Evolutionary conservation across 2,888 invertebrate species (phyloP).

Genomic region (Sinohyriopsis cumingii): DNA sequence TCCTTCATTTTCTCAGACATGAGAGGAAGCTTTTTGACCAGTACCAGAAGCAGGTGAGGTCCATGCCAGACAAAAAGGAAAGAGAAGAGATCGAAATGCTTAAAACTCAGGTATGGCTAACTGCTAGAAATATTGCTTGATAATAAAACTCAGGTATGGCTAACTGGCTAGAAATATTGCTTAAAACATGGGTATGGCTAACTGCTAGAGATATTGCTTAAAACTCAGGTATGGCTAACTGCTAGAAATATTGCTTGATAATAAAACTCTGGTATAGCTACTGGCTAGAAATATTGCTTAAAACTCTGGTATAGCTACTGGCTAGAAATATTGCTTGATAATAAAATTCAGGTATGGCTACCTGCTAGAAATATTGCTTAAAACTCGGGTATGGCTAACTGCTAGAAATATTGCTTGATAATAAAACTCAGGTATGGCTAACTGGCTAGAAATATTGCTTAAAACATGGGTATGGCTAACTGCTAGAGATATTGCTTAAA

Average conservation of each 20-base stretch:
- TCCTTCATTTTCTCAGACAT: slow-evolving; percentile 47
- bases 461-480: too few relatives aligned
- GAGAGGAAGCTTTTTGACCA: slow-evolving; percentile 70
- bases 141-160: slow-evolving; percentile 57
- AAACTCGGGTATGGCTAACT: slow-evolving; percentile 56
- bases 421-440: slow-evolving; percentile 57
- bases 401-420: not conserved
- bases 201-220: too few relatives aligned
- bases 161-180: not conserved
- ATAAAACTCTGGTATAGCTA: slow-evolving; percentile 57
- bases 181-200: too few relatives aligned
- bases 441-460: not conserved
- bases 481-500: slow-evolving; percentile 52
- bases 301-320: slow-evolving; percentile 54
- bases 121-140: not conserved
- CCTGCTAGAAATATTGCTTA: slow-evolving; percentile 30
- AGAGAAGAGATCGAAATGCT: slow-evolving; percentile 70
- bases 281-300: slow-evolving; percentile 29
- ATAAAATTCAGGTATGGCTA: slow-evolving; percentile 57
- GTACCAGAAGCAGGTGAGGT: slow-evolving; percentile 65
- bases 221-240: slow-evolving; percentile 56
- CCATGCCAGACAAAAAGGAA: slow-evolving; percentile 68
- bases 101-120: slow-evolving; percentile 57
- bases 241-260: not conserved
- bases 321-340: not conserved